Percentiles rank a stretch among this genome's conserved stretches.
phyloP scores from a whole-genome alignment of 2,113 vertebrate species.

The Misgurnus anguillicaudatus region DNA sequence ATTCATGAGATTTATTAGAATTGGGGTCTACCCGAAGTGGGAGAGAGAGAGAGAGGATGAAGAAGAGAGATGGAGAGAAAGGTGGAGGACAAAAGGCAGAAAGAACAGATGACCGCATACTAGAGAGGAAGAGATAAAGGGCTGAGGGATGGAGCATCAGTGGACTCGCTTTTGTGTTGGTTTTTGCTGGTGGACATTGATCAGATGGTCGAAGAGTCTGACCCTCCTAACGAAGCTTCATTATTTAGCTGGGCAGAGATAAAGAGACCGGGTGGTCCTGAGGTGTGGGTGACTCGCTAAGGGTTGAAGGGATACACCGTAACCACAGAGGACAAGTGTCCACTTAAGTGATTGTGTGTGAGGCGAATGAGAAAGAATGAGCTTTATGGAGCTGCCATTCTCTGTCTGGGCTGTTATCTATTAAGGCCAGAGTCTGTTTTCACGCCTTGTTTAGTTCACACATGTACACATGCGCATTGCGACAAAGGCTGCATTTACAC shows the following conservation, averaged over 20 bases:
- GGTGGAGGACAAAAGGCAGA: background rate
- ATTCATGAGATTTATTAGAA: conserved; percentile 53
- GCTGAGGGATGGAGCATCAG: background rate
- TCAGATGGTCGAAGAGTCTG: conserved; percentile 23
- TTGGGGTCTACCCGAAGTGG: background rate
- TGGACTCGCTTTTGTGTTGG: background rate
- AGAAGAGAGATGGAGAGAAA: background rate
- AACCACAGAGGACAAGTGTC: conserved; percentile 31
- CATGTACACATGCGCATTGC: too few relatives aligned
- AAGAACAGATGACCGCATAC: conserved; percentile 9
- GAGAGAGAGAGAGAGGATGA: conserved; percentile 2
- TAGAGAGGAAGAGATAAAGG: background rate
- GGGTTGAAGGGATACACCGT: conserved; percentile 22
- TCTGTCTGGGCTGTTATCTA: conserved; percentile 21
- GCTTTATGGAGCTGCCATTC: conserved; percentile 23
- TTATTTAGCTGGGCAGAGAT: conserved; percentile 36
- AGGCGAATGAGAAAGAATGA: conserved; percentile 31
- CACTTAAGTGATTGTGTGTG: conserved; percentile 36
- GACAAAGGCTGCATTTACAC: too few relatives aligned
- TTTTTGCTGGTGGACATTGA: conserved; percentile 34
- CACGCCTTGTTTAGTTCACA: too few relatives aligned
- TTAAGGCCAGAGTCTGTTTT: background rate
- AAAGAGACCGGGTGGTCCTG: conserved; percentile 19
- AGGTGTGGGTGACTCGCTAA: conserved; percentile 19
- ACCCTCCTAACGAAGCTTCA: conserved; percentile 40